Percentiles rank a stretch among this genome's conserved stretches.
Evolutionary conservation across 2,888 invertebrate species (phyloP).

Genomic region (Linnaemya tessellans): DNA sequence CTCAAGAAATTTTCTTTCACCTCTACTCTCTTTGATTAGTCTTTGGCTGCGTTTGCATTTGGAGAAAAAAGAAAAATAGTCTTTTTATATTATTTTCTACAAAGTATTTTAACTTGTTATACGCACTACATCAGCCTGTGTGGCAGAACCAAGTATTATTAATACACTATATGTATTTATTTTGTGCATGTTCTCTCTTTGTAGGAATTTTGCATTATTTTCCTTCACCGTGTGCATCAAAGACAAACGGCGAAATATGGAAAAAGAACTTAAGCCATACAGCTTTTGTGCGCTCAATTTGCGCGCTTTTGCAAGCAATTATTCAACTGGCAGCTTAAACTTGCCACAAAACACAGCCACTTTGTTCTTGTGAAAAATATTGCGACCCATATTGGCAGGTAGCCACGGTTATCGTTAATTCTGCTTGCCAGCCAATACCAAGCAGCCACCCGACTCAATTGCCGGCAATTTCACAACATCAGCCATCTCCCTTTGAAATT

Average conservation of each 20-base stretch:
- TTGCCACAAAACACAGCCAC: slow-evolving; percentile 72
- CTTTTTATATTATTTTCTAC: slow-evolving; percentile 14
- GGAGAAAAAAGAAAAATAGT: slow-evolving; percentile 34
- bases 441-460: neutral
- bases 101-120: slow-evolving; percentile 67
- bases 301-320: slow-evolving; percentile 80
- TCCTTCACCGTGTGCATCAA: slow-evolving; percentile 61
- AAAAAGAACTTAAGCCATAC: slow-evolving; percentile 65
- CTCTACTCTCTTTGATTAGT: slow-evolving; percentile 65
- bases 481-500: slow-evolving; percentile 57
- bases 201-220: slow-evolving; percentile 27
- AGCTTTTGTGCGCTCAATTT: slow-evolving; percentile 80
- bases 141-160: slow-evolving; percentile 60
- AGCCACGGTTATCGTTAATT: slow-evolving; percentile 63
- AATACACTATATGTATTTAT: neutral
- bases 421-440: slow-evolving; percentile 10
- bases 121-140: slow-evolving; percentile 63
- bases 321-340: slow-evolving; percentile 79
- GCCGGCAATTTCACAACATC: neutral
- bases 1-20: slow-evolving; percentile 64
- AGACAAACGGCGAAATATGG: slow-evolving; percentile 40
- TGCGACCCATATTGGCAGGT: slow-evolving; percentile 73
- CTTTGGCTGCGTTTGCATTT: slow-evolving; percentile 56
- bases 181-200: slow-evolving; percentile 32
- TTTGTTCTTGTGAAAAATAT: slow-evolving; percentile 67